Evolutionary conservation across 2,113 vertebrate genomes (phyloP).

Genomic region (Panthera leo): DNA sequence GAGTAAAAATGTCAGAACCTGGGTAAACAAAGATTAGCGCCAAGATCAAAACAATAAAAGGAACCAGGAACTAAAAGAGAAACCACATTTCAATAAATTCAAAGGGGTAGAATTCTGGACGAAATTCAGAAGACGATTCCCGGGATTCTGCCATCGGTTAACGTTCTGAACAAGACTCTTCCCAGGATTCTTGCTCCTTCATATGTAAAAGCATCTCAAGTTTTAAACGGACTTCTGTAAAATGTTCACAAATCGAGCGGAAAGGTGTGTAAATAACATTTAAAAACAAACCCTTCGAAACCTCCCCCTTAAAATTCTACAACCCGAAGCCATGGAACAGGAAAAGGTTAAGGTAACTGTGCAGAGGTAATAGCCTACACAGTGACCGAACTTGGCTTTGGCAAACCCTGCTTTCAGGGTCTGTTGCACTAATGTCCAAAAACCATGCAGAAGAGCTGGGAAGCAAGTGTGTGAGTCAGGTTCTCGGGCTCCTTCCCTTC

Average conservation of each 20-base stretch:
- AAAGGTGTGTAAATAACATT: background rate
- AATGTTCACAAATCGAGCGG: background rate
- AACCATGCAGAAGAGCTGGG: background rate
- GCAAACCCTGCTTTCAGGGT: background rate
- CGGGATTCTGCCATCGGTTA: background rate
- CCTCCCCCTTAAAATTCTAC: background rate
- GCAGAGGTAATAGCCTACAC: background rate
- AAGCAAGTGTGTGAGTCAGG: background rate
- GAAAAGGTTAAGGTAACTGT: background rate
- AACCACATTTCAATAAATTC: background rate
- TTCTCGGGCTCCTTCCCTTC: background rate
- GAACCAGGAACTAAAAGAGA: conserved; percentile 33
- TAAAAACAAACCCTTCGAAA: background rate
- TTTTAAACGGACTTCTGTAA: conserved; percentile 24
- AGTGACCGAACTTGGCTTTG: background rate
- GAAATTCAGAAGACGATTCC: conserved; percentile 20
- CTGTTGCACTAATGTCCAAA: background rate
- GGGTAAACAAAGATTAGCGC: conserved; percentile 73
- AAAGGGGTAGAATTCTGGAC: conserved; percentile 14
- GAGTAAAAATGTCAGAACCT: conserved; percentile 63
- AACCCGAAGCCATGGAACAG: background rate
- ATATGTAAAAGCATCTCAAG: conserved; percentile 10
- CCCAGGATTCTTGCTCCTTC: background rate
- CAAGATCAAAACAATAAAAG: conserved; percentile 60
- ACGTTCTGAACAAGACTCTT: background rate